These are phyloP conservation scores for Petroica traversi DNA, from an alignment of 2,113 vertebrate genomes.

Conservation along the genomic window DNA sequence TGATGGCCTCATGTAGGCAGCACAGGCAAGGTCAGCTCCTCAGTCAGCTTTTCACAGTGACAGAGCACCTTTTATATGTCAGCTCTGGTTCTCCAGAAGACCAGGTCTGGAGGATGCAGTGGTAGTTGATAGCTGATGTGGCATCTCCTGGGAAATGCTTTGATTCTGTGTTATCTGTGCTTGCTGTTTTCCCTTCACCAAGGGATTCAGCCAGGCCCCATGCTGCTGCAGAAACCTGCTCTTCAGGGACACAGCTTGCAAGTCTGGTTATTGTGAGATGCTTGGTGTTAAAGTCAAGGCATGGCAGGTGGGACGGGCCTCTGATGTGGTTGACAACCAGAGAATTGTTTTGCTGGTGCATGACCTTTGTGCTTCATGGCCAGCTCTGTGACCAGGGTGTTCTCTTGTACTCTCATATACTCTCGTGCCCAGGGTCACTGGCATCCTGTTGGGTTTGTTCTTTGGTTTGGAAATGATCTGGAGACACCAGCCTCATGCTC, in stretches of 20 bases:
- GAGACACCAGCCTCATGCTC: neutral
- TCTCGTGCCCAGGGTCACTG: neutral
- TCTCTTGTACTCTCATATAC: neutral
- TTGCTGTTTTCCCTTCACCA: neutral
- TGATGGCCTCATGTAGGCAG: neutral
- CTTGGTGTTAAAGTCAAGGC: neutral
- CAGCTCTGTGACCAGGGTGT: fast-evolving
- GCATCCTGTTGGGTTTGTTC: neutral
- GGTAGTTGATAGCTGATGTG: neutral
- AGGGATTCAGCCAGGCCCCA: neutral
- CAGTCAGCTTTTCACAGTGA: neutral
- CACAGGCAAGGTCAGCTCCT: neutral
- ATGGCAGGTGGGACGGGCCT: neutral
- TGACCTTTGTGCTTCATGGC: neutral
- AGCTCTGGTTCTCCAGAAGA: neutral
- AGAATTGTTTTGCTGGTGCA: neutral
- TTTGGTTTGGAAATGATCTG: neutral
- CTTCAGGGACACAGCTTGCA: neutral
- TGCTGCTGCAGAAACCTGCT: neutral
- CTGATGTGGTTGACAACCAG: neutral
- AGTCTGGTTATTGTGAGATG: neutral
- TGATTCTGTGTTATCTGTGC: neutral
- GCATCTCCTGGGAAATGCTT: neutral
- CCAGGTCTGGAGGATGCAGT: neutral
- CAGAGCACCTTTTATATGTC: neutral